Evolutionary conservation across 2,797 vertebrate genomes (phyloP).

Genomic region (Graptemys geographica): DNA sequence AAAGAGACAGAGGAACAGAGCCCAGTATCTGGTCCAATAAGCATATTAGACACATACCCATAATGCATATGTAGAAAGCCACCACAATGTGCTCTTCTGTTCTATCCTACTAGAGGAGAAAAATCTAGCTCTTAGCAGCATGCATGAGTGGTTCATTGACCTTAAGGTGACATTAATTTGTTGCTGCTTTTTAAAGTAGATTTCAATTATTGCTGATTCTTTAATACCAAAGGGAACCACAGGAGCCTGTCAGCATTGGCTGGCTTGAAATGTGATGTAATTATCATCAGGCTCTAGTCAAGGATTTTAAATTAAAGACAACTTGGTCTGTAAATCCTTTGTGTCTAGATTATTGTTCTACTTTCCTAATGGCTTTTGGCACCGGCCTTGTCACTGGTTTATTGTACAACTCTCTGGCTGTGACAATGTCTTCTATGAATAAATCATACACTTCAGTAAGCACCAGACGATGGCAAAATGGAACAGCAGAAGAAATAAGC

Average conservation of each 20-base stretch:
- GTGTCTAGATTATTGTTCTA: constrained; percentile 57
- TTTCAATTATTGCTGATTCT: constrained; percentile 30
- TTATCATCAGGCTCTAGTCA: constrained; percentile 37
- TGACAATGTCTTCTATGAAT: constrained; percentile 75
- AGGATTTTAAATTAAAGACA: constrained; percentile 63
- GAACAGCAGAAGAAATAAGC: constrained; percentile 65
- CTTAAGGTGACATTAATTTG: constrained; percentile 28
- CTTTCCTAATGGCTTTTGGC: constrained; percentile 70
- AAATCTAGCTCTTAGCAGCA: neutral
- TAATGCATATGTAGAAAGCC: neutral
- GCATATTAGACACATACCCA: fast-evolving
- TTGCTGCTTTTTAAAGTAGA: neutral
- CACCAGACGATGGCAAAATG: constrained; percentile 59
- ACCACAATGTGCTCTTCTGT: neutral
- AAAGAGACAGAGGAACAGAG: neutral
- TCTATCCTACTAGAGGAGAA: neutral
- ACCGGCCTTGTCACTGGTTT: constrained; percentile 65
- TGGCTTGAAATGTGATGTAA: constrained; percentile 39
- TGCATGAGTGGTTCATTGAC: neutral
- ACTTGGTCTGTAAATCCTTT: constrained; percentile 58
- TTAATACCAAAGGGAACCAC: neutral
- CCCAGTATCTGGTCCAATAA: neutral
- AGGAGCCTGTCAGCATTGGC: constrained; percentile 22
- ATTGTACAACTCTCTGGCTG: constrained; percentile 60
- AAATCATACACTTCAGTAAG: constrained; percentile 77